A percentile compares a stretch with the other conserved stretches of the same genome.
Evolutionary conservation across 2,888 invertebrate species (phyloP).

Genomic region (Xylocampa areola): DNA sequence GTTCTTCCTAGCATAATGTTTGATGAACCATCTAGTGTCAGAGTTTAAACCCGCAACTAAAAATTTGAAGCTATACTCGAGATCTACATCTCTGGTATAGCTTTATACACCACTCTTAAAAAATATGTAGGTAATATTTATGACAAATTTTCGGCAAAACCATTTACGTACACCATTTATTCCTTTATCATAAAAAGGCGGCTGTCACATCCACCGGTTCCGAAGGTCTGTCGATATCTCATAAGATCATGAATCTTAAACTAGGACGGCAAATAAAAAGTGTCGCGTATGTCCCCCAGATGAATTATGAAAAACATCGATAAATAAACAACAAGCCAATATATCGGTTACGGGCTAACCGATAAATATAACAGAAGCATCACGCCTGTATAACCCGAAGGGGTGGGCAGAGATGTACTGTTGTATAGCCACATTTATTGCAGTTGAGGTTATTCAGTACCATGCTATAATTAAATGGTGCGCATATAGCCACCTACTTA

Average conservation of each 20-base stretch:
- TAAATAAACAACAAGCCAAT: constrained; percentile 74
- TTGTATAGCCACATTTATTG: too few species aligned
- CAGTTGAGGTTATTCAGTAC: too few species aligned
- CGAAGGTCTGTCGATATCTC: constrained; percentile 74
- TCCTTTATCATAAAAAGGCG: constrained; percentile 58
- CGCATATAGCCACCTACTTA: too few species aligned
- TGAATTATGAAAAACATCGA: constrained; percentile 87
- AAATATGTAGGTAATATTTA: constrained; percentile 5
- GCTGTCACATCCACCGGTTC: constrained; percentile 59
- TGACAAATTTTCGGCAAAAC: constrained; percentile 4
- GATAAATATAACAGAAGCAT: constrained; percentile 21
- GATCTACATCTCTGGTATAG: too few species aligned
- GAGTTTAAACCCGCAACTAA: background rate
- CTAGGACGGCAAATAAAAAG: constrained; percentile 81
- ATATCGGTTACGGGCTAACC: constrained; percentile 33
- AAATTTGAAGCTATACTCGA: background rate
- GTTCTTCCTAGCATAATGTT: too few species aligned
- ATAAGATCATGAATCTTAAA: constrained; percentile 86
- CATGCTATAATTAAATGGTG: too few species aligned
- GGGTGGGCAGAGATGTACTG: too few species aligned
- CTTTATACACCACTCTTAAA: background rate
- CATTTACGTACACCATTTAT: constrained; percentile 55
- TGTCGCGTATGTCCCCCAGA: constrained; percentile 71
- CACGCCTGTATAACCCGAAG: too few species aligned
- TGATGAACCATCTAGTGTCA: too few species aligned